Evolutionary conservation across 2,797 vertebrate genomes (phyloP), one percentile per base, ranked within the genome.

Genomic region (Lepidocolaptes lacrymiger): DNA sequence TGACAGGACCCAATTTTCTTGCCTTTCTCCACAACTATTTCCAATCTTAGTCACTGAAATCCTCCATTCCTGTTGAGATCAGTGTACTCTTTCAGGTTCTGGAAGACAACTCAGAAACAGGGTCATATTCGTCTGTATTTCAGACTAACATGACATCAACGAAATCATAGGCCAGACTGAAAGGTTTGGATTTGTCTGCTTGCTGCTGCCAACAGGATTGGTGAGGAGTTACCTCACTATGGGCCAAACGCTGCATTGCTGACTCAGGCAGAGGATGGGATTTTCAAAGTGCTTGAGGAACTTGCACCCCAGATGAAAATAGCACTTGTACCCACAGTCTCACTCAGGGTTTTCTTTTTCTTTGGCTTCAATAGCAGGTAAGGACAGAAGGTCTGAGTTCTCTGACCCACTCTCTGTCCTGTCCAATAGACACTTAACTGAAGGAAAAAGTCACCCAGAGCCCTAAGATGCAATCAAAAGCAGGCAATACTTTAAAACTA

Each of bases 61-160:
- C 61, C 9, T 66, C 27, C 34, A 28, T 17, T 59, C 20, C 54
- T 82, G 14, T 17, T 62, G 54, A 37, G 51, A 48, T 58, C 44
- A 46, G 30, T 37, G 15, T 44, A 17, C 22, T 32, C 49, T 39
- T n/a, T 37, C 12, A 41, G 22, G 16, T 78, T 14, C 69, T 89
- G 59, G 73, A 76, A 86, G 85, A 78, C 23, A 68, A 58, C 43
- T n/a, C 51, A 32, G 44, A 86, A 56, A 46, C 71, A 92, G 39
- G 24, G 14, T 84, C 74, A 61, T 67, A 95, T 68, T 91, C 46
- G 54, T 55, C 62, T 72, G 22, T 28, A 43, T 78, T 89, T 86
- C 78, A 94, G 91, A 89, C 69, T 74, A 73, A 63, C n/a, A 66
- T 55, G 93, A 91, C 92, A 82, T 55, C 92, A 93, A 69, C 72